Conservation (phyloP, 2,797 vertebrate genomes). For the Trichosurus vulpecula region DNA sequence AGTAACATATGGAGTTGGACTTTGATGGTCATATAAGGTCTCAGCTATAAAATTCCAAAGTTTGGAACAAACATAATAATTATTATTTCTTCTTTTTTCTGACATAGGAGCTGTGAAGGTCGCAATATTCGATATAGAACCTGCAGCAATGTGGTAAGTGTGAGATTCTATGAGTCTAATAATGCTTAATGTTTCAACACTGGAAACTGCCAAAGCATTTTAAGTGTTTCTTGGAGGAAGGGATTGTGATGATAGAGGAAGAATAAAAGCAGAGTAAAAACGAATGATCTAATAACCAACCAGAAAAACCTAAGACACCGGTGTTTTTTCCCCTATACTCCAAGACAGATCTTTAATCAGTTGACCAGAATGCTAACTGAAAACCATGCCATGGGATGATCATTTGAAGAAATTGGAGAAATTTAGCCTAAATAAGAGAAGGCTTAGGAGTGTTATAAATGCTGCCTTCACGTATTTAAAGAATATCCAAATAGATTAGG, state of each 20-base stretch:
- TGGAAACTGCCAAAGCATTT: slow-evolving; percentile 11
- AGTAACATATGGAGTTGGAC: neutral
- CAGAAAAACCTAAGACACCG: neutral
- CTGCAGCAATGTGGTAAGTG: slow-evolving; percentile 98
- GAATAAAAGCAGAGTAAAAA: neutral
- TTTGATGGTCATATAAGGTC: neutral
- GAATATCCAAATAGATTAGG: neutral
- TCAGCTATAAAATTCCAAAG: neutral
- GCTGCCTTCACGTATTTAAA: neutral
- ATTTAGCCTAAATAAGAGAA: neutral
- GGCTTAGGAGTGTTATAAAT: neutral
- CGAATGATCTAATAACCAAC: neutral
- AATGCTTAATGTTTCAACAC: neutral
- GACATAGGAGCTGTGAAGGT: slow-evolving; percentile 93
- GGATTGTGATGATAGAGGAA: neutral
- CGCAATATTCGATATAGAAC: slow-evolving; percentile 98
- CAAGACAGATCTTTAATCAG: slow-evolving; percentile 36
- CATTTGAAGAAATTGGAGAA: neutral
- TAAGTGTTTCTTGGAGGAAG: neutral
- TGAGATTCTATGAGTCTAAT: slow-evolving; percentile 30
- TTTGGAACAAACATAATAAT: slow-evolving; percentile 7
- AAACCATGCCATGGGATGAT: neutral
- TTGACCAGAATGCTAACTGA: slow-evolving; percentile 32
- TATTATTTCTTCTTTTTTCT: slow-evolving; percentile 75
- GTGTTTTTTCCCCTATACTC: slow-evolving; percentile 5